phyloP scores from a whole-genome alignment of 2,888 invertebrate genomes.

The Coelopa pilipes region DNA sequence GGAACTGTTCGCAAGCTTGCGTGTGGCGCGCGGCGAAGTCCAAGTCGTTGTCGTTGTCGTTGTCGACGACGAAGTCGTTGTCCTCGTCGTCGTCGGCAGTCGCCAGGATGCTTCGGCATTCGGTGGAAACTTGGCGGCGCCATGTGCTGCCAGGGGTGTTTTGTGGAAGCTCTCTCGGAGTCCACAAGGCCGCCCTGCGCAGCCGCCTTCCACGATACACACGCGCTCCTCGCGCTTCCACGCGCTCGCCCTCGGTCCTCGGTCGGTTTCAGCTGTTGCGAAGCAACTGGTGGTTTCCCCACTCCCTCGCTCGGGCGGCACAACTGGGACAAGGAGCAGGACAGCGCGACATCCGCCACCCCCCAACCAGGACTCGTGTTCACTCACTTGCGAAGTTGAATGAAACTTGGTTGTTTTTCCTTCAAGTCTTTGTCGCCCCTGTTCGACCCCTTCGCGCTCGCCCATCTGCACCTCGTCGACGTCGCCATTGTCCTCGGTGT shows the following conservation, averaged over 20 bases:
- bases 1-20: conserved; percentile 50
- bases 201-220: conserved; percentile 39
- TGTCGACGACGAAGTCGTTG: background rate
- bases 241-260: background rate
- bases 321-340: conserved; percentile 18
- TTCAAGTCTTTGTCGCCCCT: conserved; percentile 8
- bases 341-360: background rate
- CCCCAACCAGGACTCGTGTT: background rate
- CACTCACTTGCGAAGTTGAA: conserved; percentile 26
- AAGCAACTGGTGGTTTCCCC: conserved; percentile 55
- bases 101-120: too few species aligned
- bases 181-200: conserved; percentile 32
- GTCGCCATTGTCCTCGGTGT: background rate
- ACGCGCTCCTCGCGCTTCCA: conserved; percentile 7
- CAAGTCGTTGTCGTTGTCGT: background rate
- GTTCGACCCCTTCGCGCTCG: background rate
- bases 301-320: background rate
- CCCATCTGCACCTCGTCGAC: background rate
- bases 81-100: background rate
- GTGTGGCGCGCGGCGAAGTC: background rate
- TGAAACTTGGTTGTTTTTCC: conserved; percentile 20
- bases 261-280: conserved; percentile 8
- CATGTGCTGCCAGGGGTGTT: conserved; percentile 25
- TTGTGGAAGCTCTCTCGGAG: conserved; percentile 26
- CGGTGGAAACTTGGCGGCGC: conserved; percentile 1